Percentiles rank a stretch among this genome's conserved stretches.
phyloP scores from a whole-genome alignment of 2,888 invertebrate genomes.

The Germaria angustata region DNA sequence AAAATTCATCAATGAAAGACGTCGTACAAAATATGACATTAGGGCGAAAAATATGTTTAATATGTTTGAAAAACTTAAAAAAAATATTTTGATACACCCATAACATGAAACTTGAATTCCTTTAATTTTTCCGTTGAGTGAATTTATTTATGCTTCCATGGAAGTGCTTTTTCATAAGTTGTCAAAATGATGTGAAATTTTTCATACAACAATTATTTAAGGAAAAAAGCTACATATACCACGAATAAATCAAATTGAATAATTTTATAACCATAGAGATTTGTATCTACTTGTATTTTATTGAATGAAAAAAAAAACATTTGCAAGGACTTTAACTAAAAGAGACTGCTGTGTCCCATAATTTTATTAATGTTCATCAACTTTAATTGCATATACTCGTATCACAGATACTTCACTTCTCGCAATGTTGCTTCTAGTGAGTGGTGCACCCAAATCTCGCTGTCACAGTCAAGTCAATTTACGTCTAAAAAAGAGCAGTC shows the following conservation, averaged over 20 bases:
- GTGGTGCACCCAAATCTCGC: constrained; percentile 2
- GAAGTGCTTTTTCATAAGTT: too few relatives aligned
- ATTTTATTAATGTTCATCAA: constrained; percentile 14
- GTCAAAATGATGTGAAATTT: too few relatives aligned
- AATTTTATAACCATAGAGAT: not conserved
- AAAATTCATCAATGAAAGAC: too few relatives aligned
- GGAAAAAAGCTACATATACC: not conserved
- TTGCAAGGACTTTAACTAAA: not conserved
- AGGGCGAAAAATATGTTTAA: too few relatives aligned
- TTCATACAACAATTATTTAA: too few relatives aligned
- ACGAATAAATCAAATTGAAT: not conserved
- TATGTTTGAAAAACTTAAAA: too few relatives aligned
- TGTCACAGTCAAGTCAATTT: constrained; percentile 26
- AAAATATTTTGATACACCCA: too few relatives aligned
- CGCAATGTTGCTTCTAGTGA: not conserved
- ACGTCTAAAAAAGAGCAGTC: not conserved
- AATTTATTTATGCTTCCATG: too few relatives aligned
- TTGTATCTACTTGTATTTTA: too few relatives aligned
- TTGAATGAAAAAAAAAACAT: not conserved
- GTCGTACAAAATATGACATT: too few relatives aligned
- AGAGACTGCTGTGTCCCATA: not conserved
- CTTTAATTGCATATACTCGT: constrained; percentile 34
- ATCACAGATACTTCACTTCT: not conserved
- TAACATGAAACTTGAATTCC: too few relatives aligned
- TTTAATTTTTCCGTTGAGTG: too few relatives aligned